These are phyloP conservation scores for Drymonia ruficornis DNA, from an alignment of 2,888 invertebrate genomes.

Conservation along the genomic window DNA sequence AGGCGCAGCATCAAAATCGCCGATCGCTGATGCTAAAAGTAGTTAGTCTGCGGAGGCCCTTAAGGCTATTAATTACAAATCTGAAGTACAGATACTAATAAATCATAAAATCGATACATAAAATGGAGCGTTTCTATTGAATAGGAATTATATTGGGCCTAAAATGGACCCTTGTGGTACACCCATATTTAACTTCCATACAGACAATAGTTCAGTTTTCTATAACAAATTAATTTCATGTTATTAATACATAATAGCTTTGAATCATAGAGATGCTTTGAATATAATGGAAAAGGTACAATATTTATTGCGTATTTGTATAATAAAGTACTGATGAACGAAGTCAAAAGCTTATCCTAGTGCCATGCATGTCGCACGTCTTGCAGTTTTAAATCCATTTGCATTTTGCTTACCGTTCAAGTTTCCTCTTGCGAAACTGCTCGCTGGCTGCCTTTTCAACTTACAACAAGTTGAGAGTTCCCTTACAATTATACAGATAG, in stretches of 20 bases:
- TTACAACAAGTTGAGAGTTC: not conserved
- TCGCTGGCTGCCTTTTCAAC: slow-evolving; percentile 3
- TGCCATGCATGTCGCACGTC: not conserved
- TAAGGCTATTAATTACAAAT: not conserved
- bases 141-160: not conserved
- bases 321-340: not conserved
- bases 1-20: no score
- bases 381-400: slow-evolving; percentile 1
- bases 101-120: not conserved
- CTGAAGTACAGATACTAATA: not conserved
- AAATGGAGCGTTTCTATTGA: not conserved
- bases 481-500: slow-evolving; percentile 1
- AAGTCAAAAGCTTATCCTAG: not conserved
- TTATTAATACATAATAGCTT: no score
- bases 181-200: no score
- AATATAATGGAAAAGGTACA: not conserved
- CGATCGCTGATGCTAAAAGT: no score
- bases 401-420: not conserved
- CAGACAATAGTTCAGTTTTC: no score
- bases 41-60: no score
- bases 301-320: not conserved
- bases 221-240: no score
- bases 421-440: slow-evolving; percentile 2
- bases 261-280: no score
- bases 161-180: no score